phyloP scores from a whole-genome alignment of 2,888 invertebrate species.

The Belgica antarctica region DNA sequence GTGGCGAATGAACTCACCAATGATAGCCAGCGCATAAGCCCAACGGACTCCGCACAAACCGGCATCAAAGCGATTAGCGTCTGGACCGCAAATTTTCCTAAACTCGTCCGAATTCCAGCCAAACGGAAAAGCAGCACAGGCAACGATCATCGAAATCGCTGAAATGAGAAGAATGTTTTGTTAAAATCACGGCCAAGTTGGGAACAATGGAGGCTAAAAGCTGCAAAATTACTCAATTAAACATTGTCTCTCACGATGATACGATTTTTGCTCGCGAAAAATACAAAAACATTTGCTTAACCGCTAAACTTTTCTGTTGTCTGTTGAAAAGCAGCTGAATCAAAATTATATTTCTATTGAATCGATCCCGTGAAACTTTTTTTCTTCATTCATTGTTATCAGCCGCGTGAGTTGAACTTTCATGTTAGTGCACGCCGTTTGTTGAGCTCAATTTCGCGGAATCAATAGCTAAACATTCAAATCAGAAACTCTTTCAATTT shows the following conservation, averaged over 20 bases:
- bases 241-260: background rate
- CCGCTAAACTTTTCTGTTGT: too few species aligned
- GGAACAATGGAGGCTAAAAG: background rate
- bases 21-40: constrained; percentile 90
- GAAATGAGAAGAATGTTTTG: too few species aligned
- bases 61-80: constrained; percentile 71
- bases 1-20: constrained; percentile 62
- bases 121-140: constrained; percentile 84
- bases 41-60: constrained; percentile 88
- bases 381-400: too few species aligned
- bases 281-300: background rate
- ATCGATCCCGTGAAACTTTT: too few species aligned
- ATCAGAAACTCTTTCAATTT: too few species aligned
- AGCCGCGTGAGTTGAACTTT: too few species aligned
- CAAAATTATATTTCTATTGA: too few species aligned
- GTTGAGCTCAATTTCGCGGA: too few species aligned
- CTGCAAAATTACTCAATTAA: background rate
- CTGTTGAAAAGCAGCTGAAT: too few species aligned
- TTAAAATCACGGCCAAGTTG: background rate
- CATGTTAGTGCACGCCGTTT: too few species aligned
- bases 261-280: background rate
- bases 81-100: constrained; percentile 79
- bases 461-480: too few species aligned
- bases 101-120: constrained; percentile 86
- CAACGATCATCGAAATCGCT: constrained; percentile 85